These are phyloP conservation scores for Lophotriccus pileatus DNA, from an alignment of 2,797 vertebrate species.

Conservation along the genomic window DNA sequence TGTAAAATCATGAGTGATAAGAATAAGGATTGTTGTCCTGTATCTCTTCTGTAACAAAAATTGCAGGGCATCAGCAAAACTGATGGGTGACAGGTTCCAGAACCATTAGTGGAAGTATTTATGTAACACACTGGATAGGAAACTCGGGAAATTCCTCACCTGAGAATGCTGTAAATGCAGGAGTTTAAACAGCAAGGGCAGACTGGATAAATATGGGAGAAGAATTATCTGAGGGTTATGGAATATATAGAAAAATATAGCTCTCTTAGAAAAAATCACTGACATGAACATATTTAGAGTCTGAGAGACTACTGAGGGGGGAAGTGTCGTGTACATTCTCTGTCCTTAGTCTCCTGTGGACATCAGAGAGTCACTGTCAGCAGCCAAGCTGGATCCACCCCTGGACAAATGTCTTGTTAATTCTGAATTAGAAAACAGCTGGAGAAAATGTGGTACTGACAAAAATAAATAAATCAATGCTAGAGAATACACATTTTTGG, in stretches of 20 bases:
- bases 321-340: fast-evolving
- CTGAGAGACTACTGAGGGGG: not conserved
- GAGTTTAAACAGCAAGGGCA: not conserved
- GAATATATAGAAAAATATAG: not conserved
- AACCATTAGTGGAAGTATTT: not conserved
- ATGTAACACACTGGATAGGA: not conserved
- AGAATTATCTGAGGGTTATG: not conserved
- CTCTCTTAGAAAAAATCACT: not conserved
- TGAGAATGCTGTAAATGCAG: fast-evolving
- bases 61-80: not conserved
- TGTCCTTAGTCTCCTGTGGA: not conserved
- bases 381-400: fast-evolving
- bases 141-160: not conserved
- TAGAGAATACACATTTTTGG: not conserved
- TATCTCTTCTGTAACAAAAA: not conserved
- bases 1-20: not conserved
- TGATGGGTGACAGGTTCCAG: not conserved
- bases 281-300: not conserved
- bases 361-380: not conserved
- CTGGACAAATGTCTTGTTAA: not conserved
- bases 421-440: not conserved
- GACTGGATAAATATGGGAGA: not conserved
- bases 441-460: not conserved
- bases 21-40: not conserved
- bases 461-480: not conserved